Conservation (phyloP, 2,888 invertebrate genomes). For the Pristionchus mayeri region DNA sequence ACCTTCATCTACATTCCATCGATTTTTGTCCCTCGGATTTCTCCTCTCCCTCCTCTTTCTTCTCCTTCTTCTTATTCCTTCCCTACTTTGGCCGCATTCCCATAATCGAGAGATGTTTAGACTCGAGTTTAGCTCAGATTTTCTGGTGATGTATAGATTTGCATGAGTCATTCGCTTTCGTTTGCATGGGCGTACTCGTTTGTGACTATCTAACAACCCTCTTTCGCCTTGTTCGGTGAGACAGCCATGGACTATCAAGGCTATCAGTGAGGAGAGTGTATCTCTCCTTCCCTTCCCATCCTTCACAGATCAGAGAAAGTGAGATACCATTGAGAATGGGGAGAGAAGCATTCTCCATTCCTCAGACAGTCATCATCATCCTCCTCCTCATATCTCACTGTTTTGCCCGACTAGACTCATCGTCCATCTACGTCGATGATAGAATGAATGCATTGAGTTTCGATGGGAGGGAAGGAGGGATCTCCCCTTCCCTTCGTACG, state of each 20-base stretch:
- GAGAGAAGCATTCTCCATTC: background rate
- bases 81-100: background rate
- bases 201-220: background rate
- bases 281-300: background rate
- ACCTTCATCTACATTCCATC: constrained; percentile 47
- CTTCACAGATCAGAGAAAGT: background rate
- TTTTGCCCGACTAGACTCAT: background rate
- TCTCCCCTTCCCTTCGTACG: background rate
- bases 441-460: constrained; percentile 22
- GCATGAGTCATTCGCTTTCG: background rate
- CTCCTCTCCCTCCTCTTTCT: background rate
- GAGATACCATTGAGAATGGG: background rate
- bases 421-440: background rate
- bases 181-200: background rate
- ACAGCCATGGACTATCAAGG: no score
- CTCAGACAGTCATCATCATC: background rate
- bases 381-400: background rate
- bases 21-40: constrained; percentile 29
- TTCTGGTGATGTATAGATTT: background rate
- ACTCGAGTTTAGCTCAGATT: background rate
- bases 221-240: no score
- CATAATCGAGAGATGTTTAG: constrained; percentile 29
- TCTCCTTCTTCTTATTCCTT: background rate
- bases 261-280: background rate
- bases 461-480: background rate